Evolutionary conservation across 2,888 invertebrate genomes (phyloP), one percentile per base, ranked within the genome.

Genomic region (Laothoe populi): DNA sequence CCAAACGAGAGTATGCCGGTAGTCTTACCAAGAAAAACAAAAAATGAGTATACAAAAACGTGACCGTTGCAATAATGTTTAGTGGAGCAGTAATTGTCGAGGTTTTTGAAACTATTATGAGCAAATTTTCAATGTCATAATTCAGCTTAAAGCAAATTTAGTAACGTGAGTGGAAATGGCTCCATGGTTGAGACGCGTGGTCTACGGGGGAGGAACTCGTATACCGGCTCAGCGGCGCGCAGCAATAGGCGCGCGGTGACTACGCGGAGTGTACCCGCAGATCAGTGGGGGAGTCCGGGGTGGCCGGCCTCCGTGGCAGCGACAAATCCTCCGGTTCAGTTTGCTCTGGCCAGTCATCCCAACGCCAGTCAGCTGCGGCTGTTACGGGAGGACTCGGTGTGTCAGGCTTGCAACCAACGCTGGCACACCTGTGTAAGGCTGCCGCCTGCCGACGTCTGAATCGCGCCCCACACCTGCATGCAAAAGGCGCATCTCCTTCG

Each of bases 291-390:
- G 90, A 92, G 79, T 89, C 89, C 70, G 92, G 91, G 80, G 92
- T 90, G 78, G 88, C 86, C 80, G 92, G 89, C 70, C 92, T 82
- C 71, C 93, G 86, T 61, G 92, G 92, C 94, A 97, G 95, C 62
- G 97, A 97, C 68, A 98, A 93, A 83, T 98, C 98, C 83, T 98
- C 98, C 7, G 98, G 98, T 84, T 98, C 98, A 1, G 98, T 98
- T 91, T 98, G 98, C 84, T 96, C 97, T 19, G 97, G 97, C 87
- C 81, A 91, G 75, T 79, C 92, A 74, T 88, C 92, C 93, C 89
- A 90, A 75, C 89, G 90, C 88, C 90, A 90, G 73, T 89, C 81
- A 71, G 93, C 77, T 67, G 82, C 82, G 49, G 88, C 76, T 67
- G 88, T 71, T 26, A 92, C 93, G 63, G 94, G 93, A 63, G 91